Base-by-base conservation (phyloP, 2,888 invertebrate species). In the Lepidocyrtinus sp. region DNA sequence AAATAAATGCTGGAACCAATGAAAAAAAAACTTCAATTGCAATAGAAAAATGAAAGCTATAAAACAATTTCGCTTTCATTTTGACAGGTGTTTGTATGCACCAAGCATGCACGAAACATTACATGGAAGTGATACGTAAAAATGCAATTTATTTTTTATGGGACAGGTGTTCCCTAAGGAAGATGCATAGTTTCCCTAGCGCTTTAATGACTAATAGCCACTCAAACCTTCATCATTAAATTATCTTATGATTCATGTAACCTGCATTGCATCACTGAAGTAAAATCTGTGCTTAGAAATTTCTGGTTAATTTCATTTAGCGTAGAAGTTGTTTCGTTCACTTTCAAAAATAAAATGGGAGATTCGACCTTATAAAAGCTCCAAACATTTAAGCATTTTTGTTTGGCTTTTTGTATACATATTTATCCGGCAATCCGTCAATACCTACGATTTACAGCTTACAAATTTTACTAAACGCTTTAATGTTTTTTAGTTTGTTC, bases 51-150 rank as follows among this genome's bases (percentile, higher is more conserved):
- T n/a, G 5, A 2, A 50, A 50, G 2, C 50, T 50, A 50, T 15
- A 50, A 50, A 50, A 50, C 5, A 36, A 50, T 50, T 50, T 50
- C 50, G 17, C 50, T 50, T 50, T 50, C 15, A 2, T 50, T 12
- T 50, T 50, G 50, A 50, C 50, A 50, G 50, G 50, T 50, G 50
- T 50, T 50, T 50, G 50, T 50, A n/a, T 50, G 50, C 50, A 17
- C 17, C 50, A 50, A 50, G n/a, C 50, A 50, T 15, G 50, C 50
- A 50, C 50, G 36, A 36, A 36, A 36, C 36, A 36, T 36, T 12
- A 12, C 50, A 50, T 50, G 50, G 2, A 36, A 7, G 36, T 36
- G 36, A 5, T 5, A 36, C 5, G 50, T 2, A 12, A 50, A 50
- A 50, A 50, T n/a, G 50, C 50, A 50, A 50, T 50, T 50, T n/a